Conservation (phyloP, 2,888 invertebrate species). For the Andrena flavipes region DNA sequence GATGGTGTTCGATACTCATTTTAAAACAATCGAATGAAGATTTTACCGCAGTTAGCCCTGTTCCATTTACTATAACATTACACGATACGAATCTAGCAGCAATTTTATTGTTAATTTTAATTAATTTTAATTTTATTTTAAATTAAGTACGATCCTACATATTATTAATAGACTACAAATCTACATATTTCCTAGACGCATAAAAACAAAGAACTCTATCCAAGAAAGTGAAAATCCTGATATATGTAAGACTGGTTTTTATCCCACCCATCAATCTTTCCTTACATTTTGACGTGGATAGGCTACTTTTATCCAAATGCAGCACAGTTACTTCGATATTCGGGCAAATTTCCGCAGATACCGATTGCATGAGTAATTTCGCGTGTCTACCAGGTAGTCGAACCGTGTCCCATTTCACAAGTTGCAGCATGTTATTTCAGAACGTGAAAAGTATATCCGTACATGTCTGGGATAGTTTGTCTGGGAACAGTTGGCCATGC, state of each 20-base stretch:
- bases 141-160: too few species aligned
- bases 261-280: too few species aligned
- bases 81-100: too few species aligned
- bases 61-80: too few species aligned
- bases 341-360: slow-evolving; percentile 31
- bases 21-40: not conserved
- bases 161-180: not conserved
- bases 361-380: slow-evolving; percentile 11
- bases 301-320: not conserved
- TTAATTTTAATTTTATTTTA: too few species aligned
- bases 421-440: slow-evolving; percentile 4
- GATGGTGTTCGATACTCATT: not conserved
- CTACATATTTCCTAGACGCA: not conserved
- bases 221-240: not conserved
- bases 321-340: slow-evolving; percentile 15
- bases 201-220: not conserved
- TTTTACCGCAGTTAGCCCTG: too few species aligned
- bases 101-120: too few species aligned
- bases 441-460: not conserved
- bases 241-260: too few species aligned
- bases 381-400: not conserved
- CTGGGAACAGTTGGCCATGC: not conserved
- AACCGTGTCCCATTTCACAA: not conserved
- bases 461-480: slow-evolving; percentile 32
- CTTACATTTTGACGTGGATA: not conserved